A percentile compares a stretch with the other conserved stretches of the same genome.
These are phyloP conservation scores for Ascaphus truei DNA, from an alignment of 2,113 vertebrate genomes.

Conservation along the genomic window DNA sequence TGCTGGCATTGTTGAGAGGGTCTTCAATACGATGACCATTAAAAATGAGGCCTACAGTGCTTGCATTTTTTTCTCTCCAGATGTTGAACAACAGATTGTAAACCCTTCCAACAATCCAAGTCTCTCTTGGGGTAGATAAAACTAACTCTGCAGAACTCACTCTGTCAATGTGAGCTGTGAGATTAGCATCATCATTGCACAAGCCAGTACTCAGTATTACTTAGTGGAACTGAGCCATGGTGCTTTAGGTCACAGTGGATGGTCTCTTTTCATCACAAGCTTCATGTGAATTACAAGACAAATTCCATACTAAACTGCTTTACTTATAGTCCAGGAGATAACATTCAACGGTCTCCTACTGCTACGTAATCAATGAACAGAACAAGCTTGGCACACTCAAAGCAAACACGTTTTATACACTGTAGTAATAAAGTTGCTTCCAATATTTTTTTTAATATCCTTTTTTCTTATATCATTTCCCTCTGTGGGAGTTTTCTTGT, in stretches of 20 bases:
- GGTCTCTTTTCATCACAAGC: constrained; percentile 11
- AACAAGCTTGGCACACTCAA: neutral
- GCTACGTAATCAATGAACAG: constrained; percentile 14
- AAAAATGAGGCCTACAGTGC: neutral
- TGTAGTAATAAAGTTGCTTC: neutral
- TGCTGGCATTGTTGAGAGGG: neutral
- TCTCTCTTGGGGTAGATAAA: constrained; percentile 1
- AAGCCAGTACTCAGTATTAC: neutral
- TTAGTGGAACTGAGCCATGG: neutral
- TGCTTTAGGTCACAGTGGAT: neutral
- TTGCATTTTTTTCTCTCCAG: neutral
- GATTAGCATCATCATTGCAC: neutral
- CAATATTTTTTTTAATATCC: constrained; percentile 1
- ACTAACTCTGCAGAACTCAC: neutral
- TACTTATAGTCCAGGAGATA: constrained; percentile 16
- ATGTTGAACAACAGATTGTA: neutral
- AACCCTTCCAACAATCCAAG: neutral
- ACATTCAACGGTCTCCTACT: constrained; percentile 12
- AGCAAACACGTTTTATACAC: neutral
- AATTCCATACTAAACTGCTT: constrained; percentile 3
- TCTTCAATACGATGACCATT: neutral
- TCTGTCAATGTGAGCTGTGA: neutral
- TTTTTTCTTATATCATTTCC: neutral
- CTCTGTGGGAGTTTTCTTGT: constrained; percentile 20
- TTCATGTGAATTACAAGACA: neutral